A percentile compares a stretch with the other conserved stretches of the same genome.
Evolutionary conservation across 1,140 invertebrate species (phyloP).

Genomic region (Ephestia elutella): DNA sequence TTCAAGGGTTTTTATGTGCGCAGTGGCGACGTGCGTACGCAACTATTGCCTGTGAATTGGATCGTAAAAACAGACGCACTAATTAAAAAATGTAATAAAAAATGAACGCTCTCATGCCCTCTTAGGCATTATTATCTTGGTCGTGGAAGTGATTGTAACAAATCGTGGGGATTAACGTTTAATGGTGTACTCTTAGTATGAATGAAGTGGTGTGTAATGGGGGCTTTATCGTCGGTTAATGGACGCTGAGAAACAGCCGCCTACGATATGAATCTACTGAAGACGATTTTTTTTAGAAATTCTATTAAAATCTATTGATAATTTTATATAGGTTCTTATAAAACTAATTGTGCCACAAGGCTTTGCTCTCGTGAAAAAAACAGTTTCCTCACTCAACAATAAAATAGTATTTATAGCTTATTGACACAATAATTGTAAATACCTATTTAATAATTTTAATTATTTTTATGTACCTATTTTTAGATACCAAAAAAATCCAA

Average conservation of each 20-base stretch:
- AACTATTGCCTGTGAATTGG: conserved; percentile 19
- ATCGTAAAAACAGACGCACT: conserved; percentile 12
- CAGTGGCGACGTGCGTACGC: conserved; percentile 10
- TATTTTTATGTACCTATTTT: too few relatives aligned
- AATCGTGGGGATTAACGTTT: conserved; percentile 28
- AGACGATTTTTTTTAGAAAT: neutral
- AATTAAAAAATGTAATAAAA: conserved; percentile 9
- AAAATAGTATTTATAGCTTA: too few relatives aligned
- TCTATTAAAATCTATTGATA: too few relatives aligned
- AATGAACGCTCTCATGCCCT: conserved; percentile 8
- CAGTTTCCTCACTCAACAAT: too few relatives aligned
- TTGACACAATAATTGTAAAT: too few relatives aligned
- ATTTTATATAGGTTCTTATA: too few relatives aligned
- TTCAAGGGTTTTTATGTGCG: conserved; percentile 36
- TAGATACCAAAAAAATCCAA: too few relatives aligned
- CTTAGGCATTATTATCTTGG: neutral
- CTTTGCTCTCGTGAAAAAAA: too few relatives aligned
- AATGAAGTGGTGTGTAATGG: conserved; percentile 36
- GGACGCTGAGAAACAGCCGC: conserved; percentile 24
- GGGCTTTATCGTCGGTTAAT: conserved; percentile 33
- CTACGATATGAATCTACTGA: too few relatives aligned
- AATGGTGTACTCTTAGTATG: conserved; percentile 33
- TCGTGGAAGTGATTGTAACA: conserved; percentile 1
- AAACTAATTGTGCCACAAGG: too few relatives aligned
- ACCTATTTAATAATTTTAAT: too few relatives aligned